Conservation (phyloP, 2,888 invertebrate species). For the Azorinus chamasolen region DNA sequence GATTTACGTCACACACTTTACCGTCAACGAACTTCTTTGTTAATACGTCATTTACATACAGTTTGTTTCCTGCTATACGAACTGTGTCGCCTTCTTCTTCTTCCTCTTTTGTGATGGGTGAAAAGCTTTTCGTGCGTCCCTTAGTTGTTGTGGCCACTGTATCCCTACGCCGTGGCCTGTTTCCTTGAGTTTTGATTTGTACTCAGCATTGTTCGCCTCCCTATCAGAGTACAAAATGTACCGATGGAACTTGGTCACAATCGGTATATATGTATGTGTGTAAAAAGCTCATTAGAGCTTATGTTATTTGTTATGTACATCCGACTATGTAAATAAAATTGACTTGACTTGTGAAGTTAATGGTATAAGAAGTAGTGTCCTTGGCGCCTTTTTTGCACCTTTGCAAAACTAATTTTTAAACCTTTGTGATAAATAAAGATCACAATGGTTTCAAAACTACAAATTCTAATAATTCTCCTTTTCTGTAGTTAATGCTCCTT, state of each 20-base stretch:
- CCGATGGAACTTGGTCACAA: slow-evolving; percentile 32
- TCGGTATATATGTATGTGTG: slow-evolving; percentile 15
- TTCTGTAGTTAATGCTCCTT: too few relatives aligned
- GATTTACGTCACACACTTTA: slow-evolving; percentile 2
- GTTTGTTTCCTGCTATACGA: not conserved
- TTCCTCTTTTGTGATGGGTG: slow-evolving; percentile 3
- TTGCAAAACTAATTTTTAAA: too few relatives aligned
- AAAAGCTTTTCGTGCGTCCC: slow-evolving; percentile 23
- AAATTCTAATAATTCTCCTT: too few relatives aligned
- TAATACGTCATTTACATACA: slow-evolving; percentile 17
- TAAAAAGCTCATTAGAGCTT: too few relatives aligned
- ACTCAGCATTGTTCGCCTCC: slow-evolving; percentile 9
- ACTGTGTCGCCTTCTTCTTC: slow-evolving; percentile 8
- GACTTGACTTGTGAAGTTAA: too few relatives aligned
- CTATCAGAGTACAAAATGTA: slow-evolving; percentile 18
- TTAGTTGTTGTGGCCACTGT: slow-evolving; percentile 8
- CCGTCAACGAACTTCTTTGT: too few relatives aligned
- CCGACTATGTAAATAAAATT: too few relatives aligned
- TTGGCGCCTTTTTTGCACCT: too few relatives aligned
- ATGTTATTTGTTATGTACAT: too few relatives aligned
- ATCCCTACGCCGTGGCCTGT: slow-evolving; percentile 14
- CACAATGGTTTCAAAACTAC: too few relatives aligned
- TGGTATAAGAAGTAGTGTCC: too few relatives aligned
- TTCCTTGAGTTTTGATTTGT: slow-evolving; percentile 6
- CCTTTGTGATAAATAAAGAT: too few relatives aligned